Evolutionary conservation across 2,888 invertebrate genomes (phyloP), one percentile per base, ranked within the genome.

Genomic region (Leptopilina drosophilae): DNA sequence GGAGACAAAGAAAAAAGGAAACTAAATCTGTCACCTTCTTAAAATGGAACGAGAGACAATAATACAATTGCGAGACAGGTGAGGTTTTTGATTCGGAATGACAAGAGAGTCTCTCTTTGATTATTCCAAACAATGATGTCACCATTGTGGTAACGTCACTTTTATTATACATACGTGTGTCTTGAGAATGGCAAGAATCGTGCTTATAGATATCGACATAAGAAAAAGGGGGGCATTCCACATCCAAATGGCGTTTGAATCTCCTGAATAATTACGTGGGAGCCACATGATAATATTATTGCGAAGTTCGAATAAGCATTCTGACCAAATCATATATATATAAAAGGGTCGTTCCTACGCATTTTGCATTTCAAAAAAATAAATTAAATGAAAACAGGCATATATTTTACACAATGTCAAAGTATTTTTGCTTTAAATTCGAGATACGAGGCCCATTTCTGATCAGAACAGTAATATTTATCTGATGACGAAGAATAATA

Each of bases 191-290:
- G 67, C 46, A 46, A 67, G 67, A 67, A 67, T 67, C 53, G 53
- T 69, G 69, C 49, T 12, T 73, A 56, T 53, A 53, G 7, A 69
- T 62, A 62, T 62, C 8, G 15, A 62, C 20, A 20, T 15, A 62
- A 62, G 62, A 62, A 69, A 73, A 73, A 73, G 40, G 73, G 73
- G 56, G 73, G 33, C 33, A 59, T 33, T 64, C 64, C 53, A 73
- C 33, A 53, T 56, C 40, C 33, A 33, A 56, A 73, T 73, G 53
- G 73, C 73, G 73, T 26, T 59, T 33, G 40, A 73, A 56, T 73
- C 56, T 33, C 1, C 56, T 73, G 73, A 73, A 73, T 73, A 73
- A 73, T 73, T 73, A 73, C 73, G 73, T 73, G 56, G 73, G 73
- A 56, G 73, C 40, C 14, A 40, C 53, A 12, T 8, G 73, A 73